Conservation (phyloP, 2,113 vertebrate species). For the Arizona elegans region DNA sequence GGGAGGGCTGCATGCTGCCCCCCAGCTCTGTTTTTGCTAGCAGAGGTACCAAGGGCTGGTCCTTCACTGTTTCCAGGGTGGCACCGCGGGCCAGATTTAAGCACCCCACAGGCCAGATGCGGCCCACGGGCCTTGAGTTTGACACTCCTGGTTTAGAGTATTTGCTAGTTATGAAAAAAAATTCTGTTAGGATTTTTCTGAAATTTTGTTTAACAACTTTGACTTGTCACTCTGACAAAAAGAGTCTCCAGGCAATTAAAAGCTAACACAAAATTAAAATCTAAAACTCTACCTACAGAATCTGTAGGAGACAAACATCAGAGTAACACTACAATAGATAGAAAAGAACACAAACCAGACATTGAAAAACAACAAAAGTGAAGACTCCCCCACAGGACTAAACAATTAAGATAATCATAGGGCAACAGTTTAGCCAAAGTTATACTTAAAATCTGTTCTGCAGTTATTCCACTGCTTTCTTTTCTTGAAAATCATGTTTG, state of each 20-base stretch:
- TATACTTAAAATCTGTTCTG: neutral
- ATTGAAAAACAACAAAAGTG: neutral
- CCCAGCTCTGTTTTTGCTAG: too few relatives aligned
- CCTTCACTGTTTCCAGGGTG: too few relatives aligned
- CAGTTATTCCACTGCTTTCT: neutral
- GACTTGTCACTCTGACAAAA: neutral
- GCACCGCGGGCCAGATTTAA: too few relatives aligned
- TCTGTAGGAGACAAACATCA: neutral
- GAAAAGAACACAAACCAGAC: neutral
- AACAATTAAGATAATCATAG: neutral
- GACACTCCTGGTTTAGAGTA: too few relatives aligned
- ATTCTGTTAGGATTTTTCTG: neutral
- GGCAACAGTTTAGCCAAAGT: neutral
- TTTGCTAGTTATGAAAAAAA: too few relatives aligned
- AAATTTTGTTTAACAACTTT: neutral
- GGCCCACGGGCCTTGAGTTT: too few relatives aligned
- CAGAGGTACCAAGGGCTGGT: too few relatives aligned
- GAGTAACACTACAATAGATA: neutral
- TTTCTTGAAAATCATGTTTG: neutral
- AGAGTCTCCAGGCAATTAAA: neutral
- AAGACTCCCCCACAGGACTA: neutral
- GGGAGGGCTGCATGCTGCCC: too few relatives aligned
- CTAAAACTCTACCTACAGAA: neutral
- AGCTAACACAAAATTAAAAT: neutral
- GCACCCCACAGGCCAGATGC: rapidly evolving